These are phyloP conservation scores for Rhineura floridana DNA, from an alignment of 2,113 vertebrate species.

Conservation along the genomic window DNA sequence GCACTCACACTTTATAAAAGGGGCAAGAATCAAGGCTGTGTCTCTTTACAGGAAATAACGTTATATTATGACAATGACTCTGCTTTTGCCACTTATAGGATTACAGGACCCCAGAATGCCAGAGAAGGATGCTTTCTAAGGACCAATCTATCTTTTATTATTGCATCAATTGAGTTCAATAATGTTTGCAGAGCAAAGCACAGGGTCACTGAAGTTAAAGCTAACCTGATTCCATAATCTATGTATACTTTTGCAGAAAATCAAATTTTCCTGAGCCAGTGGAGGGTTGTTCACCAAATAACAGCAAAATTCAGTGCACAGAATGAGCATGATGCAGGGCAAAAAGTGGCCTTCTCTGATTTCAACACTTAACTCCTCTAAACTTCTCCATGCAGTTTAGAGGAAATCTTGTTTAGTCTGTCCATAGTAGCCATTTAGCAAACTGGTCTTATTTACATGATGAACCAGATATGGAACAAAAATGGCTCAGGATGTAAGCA, in stretches of 20 bases:
- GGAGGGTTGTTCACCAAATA: too few relatives aligned
- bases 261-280: not conserved
- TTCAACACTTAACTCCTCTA: not conserved
- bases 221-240: slow-evolving; percentile 5
- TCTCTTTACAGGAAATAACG: not conserved
- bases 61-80: not conserved
- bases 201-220: not conserved
- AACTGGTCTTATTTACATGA: not conserved
- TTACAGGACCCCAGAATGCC: not conserved
- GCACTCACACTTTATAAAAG: not conserved
- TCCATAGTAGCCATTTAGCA: not conserved
- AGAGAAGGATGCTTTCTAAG: not conserved
- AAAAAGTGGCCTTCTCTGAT: not conserved
- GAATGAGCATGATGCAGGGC: not conserved
- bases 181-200: not conserved
- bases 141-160: not conserved
- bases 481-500: not conserved
- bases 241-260: slow-evolving; percentile 4
- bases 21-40: not conserved
- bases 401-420: not conserved
- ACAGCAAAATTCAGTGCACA: not conserved
- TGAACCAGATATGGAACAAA: not conserved
- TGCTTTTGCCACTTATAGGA: not conserved
- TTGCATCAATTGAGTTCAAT: not conserved
- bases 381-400: not conserved